These are phyloP conservation scores for Agrilus biguttatus DNA, from an alignment of 2,888 invertebrate species.

Conservation along the genomic window DNA sequence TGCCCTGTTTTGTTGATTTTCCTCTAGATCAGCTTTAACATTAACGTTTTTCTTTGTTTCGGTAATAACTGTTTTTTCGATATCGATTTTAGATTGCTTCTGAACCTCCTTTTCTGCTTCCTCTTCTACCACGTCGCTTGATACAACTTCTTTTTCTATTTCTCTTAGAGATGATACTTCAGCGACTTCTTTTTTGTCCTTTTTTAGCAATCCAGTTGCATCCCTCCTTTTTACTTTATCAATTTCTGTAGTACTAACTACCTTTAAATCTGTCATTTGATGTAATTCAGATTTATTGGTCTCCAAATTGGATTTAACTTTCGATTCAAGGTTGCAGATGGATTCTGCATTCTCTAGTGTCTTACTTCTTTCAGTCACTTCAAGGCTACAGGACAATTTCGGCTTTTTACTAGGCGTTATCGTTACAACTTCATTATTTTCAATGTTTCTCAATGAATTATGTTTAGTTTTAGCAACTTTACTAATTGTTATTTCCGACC, in stretches of 20 bases:
- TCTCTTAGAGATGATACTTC: not conserved
- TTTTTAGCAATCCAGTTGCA: not conserved
- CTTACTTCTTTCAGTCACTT: too few species aligned
- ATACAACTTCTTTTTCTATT: not conserved
- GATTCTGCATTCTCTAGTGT: too few species aligned
- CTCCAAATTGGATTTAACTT: too few species aligned
- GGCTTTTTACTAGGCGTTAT: too few species aligned
- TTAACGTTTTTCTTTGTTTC: not conserved
- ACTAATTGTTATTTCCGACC: slow-evolving; percentile 1
- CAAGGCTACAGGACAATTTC: too few species aligned
- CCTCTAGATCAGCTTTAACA: slow-evolving; percentile 1
- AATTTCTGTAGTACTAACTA: too few species aligned
- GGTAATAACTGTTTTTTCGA: not conserved
- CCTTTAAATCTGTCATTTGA: too few species aligned
- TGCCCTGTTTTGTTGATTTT: slow-evolving; percentile 1
- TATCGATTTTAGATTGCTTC: not conserved
- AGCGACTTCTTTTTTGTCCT: not conserved
- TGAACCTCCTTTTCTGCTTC: not conserved
- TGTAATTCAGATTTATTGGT: too few species aligned
- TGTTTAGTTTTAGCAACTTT: not conserved
- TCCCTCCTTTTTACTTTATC: not conserved
- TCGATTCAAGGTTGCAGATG: too few species aligned
- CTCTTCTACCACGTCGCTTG: not conserved
- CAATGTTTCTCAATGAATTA: too few species aligned
- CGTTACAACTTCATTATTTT: too few species aligned